These are phyloP conservation scores for Phrynocephalus vlangalii DNA, from an alignment of 2,797 vertebrate species.

Conservation along the genomic window DNA sequence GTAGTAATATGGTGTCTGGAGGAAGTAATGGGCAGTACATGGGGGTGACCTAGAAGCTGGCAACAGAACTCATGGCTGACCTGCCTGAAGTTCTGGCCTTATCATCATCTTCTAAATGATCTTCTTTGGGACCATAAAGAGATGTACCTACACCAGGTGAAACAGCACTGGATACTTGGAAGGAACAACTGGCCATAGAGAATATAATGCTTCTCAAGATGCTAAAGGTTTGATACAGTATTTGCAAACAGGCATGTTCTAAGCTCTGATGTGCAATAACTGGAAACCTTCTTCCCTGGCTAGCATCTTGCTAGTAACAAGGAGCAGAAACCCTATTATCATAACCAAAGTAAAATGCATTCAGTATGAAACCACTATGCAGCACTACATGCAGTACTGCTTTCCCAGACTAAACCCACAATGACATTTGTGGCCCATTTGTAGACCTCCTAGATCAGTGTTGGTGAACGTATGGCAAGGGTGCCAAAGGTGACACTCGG, in stretches of 20 bases:
- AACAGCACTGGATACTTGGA: background rate
- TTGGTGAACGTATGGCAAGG: too few relatives aligned
- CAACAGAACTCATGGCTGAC: background rate
- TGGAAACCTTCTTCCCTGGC: background rate
- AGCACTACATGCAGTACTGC: too few relatives aligned
- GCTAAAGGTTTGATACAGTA: background rate
- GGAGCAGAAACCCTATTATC: background rate
- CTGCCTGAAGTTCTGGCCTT: background rate
- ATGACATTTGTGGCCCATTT: background rate
- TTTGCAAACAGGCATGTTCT: background rate
- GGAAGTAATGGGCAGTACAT: background rate
- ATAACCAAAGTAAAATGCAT: background rate
- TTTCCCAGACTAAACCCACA: too few relatives aligned
- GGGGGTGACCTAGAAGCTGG: too few relatives aligned
- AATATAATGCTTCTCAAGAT: background rate
- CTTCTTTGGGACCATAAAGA: background rate
- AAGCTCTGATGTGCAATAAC: background rate
- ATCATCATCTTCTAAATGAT: background rate
- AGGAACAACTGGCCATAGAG: background rate
- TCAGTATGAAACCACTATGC: background rate
- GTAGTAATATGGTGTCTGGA: background rate
- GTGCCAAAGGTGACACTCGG: too few relatives aligned
- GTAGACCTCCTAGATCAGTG: background rate
- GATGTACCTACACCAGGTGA: background rate
- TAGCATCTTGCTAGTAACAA: background rate